Evolutionary conservation across 2,888 invertebrate genomes (phyloP), one percentile per base, ranked within the genome.

Genomic region (Cistogaster globosa): DNA sequence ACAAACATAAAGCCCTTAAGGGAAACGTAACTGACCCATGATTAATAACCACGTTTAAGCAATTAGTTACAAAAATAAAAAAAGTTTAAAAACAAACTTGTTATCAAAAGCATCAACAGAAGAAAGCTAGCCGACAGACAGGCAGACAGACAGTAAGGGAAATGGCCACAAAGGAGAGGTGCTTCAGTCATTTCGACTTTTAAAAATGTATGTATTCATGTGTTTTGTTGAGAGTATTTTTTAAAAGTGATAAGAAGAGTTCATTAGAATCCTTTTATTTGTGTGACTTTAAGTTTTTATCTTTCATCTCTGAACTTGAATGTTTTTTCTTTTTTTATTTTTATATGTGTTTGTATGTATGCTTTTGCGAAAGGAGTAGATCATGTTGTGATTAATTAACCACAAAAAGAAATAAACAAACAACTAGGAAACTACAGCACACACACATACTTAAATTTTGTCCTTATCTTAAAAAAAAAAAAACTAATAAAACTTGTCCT

Each of bases 301-400:
- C 62, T 45, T 63, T 81, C 68, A 69, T 81, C 26, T 63, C 36
- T 74, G 74, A 67, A 81, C 74, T 74, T 74, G 80, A 68, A 63
- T 60, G 58, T 80, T 32, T 32, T 36, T 67, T 60, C 20, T 36
- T 4, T 48, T 6, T 48, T n/a, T 55, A 16, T 12, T n/a, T 48
- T 16, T 65, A n/a, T n/a, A n/a, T n/a, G n/a, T n/a, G n/a, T n/a
- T n/a, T n/a, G n/a, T n/a, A n/a, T n/a, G n/a, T n/a, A 8, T 20
- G 5, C 32, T 32, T 42, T 62, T n/a, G 11, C 26, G 38, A 57
- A 22, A 42, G 42, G 22, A 74, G 74, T 82, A 86, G 83, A 87
- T 86, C 86, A 86, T 76, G 86, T 87, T 87, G 87, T 87, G 87
- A 88, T 88, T 88, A 88, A 88, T 88, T 88, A 88, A 88, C 87